A percentile compares a stretch with the other conserved stretches of the same genome.
Evolutionary conservation across 1,140 invertebrate species (phyloP).

Genomic region (Antheraea mylitta): DNA sequence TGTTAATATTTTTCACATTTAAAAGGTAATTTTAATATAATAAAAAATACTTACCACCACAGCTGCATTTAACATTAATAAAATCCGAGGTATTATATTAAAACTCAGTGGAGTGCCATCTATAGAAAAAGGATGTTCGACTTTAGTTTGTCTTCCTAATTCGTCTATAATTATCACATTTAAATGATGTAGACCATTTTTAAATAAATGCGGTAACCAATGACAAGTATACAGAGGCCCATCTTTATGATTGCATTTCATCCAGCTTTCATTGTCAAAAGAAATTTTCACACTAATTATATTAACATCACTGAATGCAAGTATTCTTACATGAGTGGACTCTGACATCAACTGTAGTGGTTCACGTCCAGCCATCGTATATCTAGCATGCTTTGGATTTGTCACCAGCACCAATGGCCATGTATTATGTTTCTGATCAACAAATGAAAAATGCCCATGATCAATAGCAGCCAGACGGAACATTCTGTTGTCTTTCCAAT

Average conservation of each 20-base stretch:
- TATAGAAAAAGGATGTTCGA: slow-evolving; percentile 88
- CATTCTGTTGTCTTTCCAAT: slow-evolving; percentile 96
- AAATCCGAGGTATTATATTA: slow-evolving; percentile 82
- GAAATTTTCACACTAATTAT: slow-evolving; percentile 87
- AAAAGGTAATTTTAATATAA: neutral
- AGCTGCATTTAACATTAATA: slow-evolving; percentile 87
- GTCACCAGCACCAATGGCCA: slow-evolving; percentile 93
- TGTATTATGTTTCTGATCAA: slow-evolving; percentile 86
- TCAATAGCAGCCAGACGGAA: slow-evolving; percentile 92
- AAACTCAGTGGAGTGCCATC: slow-evolving; percentile 85
- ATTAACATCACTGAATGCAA: slow-evolving; percentile 85
- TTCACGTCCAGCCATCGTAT: slow-evolving; percentile 86
- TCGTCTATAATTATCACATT: slow-evolving; percentile 83
- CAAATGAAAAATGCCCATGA: slow-evolving; percentile 94
- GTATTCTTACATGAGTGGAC: slow-evolving; percentile 90
- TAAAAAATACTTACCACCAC: slow-evolving; percentile 81
- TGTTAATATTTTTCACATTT: no score
- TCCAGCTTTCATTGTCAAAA: slow-evolving; percentile 80
- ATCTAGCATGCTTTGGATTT: slow-evolving; percentile 92
- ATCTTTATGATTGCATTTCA: slow-evolving; percentile 79
- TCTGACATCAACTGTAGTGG: slow-evolving; percentile 83
- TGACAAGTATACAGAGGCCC: slow-evolving; percentile 85
- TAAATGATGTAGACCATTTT: slow-evolving; percentile 85
- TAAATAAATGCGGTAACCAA: slow-evolving; percentile 86
- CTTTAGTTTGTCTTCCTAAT: slow-evolving; percentile 78